Evolutionary conservation across 2,888 invertebrate species (phyloP).

Genomic region (Geophilus truncorum): DNA sequence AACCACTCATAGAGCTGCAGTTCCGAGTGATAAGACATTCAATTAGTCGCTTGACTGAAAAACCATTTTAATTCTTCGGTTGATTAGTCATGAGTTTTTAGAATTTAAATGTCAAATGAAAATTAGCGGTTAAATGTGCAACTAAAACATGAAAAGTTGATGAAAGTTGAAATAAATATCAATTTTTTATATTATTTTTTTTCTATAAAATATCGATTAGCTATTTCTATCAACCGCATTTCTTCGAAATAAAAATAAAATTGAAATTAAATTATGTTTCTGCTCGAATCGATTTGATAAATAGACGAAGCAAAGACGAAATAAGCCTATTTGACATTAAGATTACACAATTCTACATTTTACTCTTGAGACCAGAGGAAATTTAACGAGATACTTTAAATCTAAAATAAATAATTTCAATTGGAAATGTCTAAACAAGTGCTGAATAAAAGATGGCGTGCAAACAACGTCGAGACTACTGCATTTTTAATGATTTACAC

Average conservation of each 20-base stretch:
- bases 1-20: background rate
- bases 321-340: background rate
- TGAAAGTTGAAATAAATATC: background rate
- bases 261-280: no score
- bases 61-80: conserved; percentile 13
- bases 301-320: background rate
- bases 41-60: background rate
- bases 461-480: background rate
- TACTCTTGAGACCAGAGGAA: background rate
- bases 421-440: background rate
- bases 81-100: conserved; percentile 18
- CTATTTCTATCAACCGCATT: no score
- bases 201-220: no score
- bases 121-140: background rate
- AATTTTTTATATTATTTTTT: background rate
- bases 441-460: background rate
- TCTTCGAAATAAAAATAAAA: no score
- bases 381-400: background rate
- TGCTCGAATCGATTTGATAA: no score
- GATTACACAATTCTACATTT: background rate
- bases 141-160: background rate
- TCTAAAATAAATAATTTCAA: conserved; percentile 1
- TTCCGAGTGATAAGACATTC: background rate
- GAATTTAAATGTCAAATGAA: conserved; percentile 1
- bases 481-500: background rate